Conservation (phyloP, 2,888 invertebrate genomes). For the Pterobdella sp. region DNA sequence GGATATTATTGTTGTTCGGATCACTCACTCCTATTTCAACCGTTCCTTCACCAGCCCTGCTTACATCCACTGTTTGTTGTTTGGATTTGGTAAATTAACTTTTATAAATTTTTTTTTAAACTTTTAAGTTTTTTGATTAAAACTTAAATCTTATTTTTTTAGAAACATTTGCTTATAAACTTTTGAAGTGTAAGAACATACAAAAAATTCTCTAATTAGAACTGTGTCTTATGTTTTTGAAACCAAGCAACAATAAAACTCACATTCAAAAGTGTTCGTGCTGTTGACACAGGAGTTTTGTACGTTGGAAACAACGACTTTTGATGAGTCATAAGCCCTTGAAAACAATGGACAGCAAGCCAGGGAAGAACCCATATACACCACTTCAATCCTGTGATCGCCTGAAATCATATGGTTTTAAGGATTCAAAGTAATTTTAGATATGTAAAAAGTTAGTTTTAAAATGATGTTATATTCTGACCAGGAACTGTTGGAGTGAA, state of each 20-base stretch:
- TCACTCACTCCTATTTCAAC: slow-evolving; percentile 94
- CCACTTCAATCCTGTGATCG: slow-evolving; percentile 49
- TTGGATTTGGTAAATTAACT: neutral
- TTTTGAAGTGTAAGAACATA: neutral
- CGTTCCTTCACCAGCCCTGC: slow-evolving; percentile 90
- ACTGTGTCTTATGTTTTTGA: too few species aligned
- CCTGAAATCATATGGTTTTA: too few species aligned
- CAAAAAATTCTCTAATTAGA: too few species aligned
- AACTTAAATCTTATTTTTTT: too few species aligned
- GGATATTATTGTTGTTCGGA: slow-evolving; percentile 87
- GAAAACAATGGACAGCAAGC: slow-evolving; percentile 90
- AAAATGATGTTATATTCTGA: slow-evolving; percentile 12
- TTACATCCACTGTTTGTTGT: slow-evolving; percentile 72
- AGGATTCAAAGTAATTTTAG: too few species aligned
- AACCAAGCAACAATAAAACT: slow-evolving; percentile 23
- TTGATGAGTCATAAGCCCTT: slow-evolving; percentile 63
- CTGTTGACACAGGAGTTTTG: slow-evolving; percentile 31
- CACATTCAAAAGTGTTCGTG: slow-evolving; percentile 35
- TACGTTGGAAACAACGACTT: slow-evolving; percentile 57
- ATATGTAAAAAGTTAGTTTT: neutral
- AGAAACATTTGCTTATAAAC: neutral
- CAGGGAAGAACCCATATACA: slow-evolving; percentile 55
- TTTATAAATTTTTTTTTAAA: neutral
- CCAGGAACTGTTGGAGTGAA: slow-evolving; percentile 33
- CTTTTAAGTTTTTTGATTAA: neutral